These are phyloP conservation scores for Epinephelus fuscoguttatus DNA, from an alignment of 2,113 vertebrate genomes.

Conservation along the genomic window DNA sequence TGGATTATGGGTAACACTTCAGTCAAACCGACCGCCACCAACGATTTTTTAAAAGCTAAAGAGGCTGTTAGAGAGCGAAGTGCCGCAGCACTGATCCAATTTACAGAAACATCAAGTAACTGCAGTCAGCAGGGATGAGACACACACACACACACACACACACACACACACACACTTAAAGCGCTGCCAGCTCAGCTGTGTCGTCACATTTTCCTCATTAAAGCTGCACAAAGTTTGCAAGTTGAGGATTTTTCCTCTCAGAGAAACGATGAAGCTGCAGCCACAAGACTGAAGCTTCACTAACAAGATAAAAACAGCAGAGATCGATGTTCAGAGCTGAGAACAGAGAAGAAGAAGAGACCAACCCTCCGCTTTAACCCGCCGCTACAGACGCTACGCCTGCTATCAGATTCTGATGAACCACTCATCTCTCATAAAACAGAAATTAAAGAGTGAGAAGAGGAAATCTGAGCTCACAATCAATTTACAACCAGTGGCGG, in stretches of 20 bases:
- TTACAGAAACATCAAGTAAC: background rate
- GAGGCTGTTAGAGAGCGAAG: constrained; percentile 9
- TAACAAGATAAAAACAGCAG: background rate
- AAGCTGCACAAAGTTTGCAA: background rate
- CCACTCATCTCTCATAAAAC: no score
- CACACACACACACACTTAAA: background rate
- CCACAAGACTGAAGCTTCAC: background rate
- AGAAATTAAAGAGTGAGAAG: no score
- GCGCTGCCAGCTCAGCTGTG: background rate
- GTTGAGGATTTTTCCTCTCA: no score
- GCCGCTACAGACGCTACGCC: no score
- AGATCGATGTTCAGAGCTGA: background rate
- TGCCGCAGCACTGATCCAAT: constrained; percentile 10
- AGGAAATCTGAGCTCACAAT: no score
- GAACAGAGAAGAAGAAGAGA: background rate
- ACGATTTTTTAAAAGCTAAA: background rate
- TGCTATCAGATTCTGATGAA: no score
- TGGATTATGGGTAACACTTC: constrained; percentile 5
- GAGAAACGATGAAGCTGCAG: background rate
- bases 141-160: background rate
- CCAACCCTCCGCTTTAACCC: background rate
- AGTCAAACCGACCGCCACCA: background rate
- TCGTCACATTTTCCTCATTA: background rate
- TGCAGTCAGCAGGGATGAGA: background rate
- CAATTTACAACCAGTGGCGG: no score